Evolutionary conservation across 2,888 invertebrate species (phyloP).

Genomic region (Aporophyla lueneburgensis): DNA sequence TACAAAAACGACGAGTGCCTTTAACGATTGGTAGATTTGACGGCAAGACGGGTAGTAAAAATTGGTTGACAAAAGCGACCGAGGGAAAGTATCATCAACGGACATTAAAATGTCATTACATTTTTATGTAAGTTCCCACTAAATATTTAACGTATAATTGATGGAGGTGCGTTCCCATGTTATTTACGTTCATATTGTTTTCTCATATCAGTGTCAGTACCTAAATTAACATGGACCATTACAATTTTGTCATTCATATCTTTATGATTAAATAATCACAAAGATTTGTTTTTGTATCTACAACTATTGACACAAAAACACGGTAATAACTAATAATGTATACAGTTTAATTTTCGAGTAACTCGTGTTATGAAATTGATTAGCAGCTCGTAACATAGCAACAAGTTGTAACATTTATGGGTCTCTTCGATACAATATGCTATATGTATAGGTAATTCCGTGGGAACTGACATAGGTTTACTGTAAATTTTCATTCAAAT

Average conservation of each 20-base stretch:
- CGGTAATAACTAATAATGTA: constrained; percentile 30
- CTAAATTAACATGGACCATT: constrained; percentile 29
- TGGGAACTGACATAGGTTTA: constrained; percentile 23
- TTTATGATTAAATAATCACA: constrained; percentile 11
- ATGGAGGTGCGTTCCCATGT: constrained; percentile 53
- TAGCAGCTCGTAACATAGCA: constrained; percentile 38
- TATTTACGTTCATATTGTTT: constrained; percentile 57
- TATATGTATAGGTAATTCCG: not conserved
- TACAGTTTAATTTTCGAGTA: constrained; percentile 32
- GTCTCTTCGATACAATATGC: constrained; percentile 40
- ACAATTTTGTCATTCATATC: constrained; percentile 40
- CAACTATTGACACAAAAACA: constrained; percentile 31
- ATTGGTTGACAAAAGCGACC: constrained; percentile 38
- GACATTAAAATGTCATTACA: constrained; percentile 66
- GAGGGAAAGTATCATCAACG: constrained; percentile 42
- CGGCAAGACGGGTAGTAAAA: constrained; percentile 22
- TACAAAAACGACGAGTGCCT: constrained; percentile 1
- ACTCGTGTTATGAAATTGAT: constrained; percentile 34
- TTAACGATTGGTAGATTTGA: constrained; percentile 27
- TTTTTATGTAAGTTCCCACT: constrained; percentile 43
- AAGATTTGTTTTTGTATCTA: no score
- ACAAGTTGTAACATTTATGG: constrained; percentile 49
- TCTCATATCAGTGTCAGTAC: constrained; percentile 36
- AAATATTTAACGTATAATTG: constrained; percentile 51
- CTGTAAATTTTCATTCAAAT: constrained; percentile 48